Evolutionary conservation across 2,113 vertebrate genomes (phyloP).

Genomic region (Cyanoramphus novaezelandiae): DNA sequence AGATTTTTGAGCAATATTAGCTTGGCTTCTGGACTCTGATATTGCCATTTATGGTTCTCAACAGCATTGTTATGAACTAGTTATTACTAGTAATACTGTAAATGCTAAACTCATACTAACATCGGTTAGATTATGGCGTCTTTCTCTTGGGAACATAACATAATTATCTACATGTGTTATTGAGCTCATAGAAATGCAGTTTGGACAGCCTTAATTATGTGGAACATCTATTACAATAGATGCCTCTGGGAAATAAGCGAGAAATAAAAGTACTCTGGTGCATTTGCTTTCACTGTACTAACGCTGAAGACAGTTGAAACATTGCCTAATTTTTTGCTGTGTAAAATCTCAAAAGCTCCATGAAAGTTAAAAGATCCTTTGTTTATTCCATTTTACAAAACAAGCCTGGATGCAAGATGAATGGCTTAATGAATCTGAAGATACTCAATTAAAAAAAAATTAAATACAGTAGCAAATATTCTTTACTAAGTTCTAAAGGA

Average conservation of each 20-base stretch:
- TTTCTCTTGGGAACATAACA: neutral
- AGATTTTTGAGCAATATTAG: neutral
- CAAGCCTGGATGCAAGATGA: neutral
- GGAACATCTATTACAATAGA: neutral
- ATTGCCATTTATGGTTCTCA: neutral
- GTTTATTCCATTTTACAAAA: neutral
- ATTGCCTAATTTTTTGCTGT: neutral
- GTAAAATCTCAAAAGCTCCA: neutral
- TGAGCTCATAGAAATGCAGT: neutral
- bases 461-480: neutral
- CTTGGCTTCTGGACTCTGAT: neutral
- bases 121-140: neutral
- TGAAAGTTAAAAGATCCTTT: neutral
- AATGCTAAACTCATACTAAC: neutral
- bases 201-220: conserved; percentile 5
- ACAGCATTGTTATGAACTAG: neutral
- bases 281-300: neutral
- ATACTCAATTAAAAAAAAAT: neutral
- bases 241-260: conserved; percentile 6
- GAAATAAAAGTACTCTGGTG: neutral
- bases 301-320: neutral
- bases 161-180: neutral
- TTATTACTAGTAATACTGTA: neutral
- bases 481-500: neutral
- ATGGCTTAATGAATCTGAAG: neutral